Base-by-base conservation (phyloP, 2,888 invertebrate genomes). In the Lithophane leautieri region DNA sequence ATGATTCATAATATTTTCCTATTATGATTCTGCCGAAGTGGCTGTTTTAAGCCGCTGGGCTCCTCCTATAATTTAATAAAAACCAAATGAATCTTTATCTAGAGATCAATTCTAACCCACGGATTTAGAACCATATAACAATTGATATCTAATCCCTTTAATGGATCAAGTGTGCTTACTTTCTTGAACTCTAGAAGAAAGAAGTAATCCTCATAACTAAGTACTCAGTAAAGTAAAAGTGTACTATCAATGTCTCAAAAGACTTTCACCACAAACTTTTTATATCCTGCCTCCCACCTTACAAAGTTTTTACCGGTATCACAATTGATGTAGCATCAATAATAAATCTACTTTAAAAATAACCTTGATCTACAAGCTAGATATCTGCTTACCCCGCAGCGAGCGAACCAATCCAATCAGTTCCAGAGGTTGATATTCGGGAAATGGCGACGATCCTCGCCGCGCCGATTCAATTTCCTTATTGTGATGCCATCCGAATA, bases 401-500 rank as follows among this genome's bases (percentile, higher is more conserved):
- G 68, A 70, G 54, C 34, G 47, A 67, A 14, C 66, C 71, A 83
- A 87, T 88, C 76, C 76, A 87, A 87, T 88, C 88, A 81, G 34
- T 65, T 66, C 69, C 60, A 60, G 54, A 75, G 74, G 72, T 70
- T 76, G 82, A 81, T 76, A 81, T 84, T 74, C 65, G 65, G 84
- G 80, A 81, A 84, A 88, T 83, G 62, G 80, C 76, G 78, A 50
- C 78, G 84, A 83, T 81, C 72, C 69, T 66, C 66, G 76, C 44
- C 83, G 75, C 66, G 76, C 44, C 83, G 75, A 86, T 86, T 80
- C 81, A 83, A 87, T 87, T 87, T 87, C 88, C 87, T 78, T 71
- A 81, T 77, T 78, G 79, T 79, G 76, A 79, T 60, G 70, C 63
- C 81, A 83, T 70, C 74, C 77, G 76, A 80, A 68, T 73, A 68